Base-by-base conservation (phyloP, 2,797 vertebrate species). In the Neopelma chrysocephalum region DNA sequence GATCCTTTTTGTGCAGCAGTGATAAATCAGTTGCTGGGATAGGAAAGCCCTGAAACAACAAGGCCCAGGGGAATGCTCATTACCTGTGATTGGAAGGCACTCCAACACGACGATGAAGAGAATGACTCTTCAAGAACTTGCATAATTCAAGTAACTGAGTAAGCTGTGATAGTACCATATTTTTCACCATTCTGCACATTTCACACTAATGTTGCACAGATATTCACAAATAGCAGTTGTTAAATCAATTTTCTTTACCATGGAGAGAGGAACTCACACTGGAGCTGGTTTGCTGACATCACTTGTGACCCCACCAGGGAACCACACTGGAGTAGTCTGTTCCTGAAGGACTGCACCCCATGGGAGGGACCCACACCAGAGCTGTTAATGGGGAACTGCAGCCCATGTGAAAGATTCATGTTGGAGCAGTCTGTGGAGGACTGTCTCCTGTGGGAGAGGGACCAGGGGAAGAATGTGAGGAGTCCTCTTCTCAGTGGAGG, bases 321-420 rank as follows among this genome's bases (percentile, higher is more conserved):
- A 15, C 26, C 15, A 36, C 0, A 1, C 7, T 29, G 48, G 64
- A 70, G 5, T 20, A n/a, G 36, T 9, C 27, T 64, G 50, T 0
- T 62, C 56, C 48, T 56, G 42, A 50, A 69, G 22, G 18, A 2
- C 36, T 50, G 23, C 17, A 25, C 21, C 15, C 13, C 18, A 8
- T 23, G 31, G n/a, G 21, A 54, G 40, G 12, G 18, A 36, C 26
- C 7, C 18, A 32, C 18, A 5, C 7, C 23, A 22, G 6, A 51
- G 20, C 11, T 56, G 22, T 21, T 38, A 42, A 43, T 3, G 11
- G 56, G 42, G 23, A 69, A 21, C 19, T 77, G 20, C 26, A 43
- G 43, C 16, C 36, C 43, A 18, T 19, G 23, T 14, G 11, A 64
- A 45, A 18, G 23, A 38, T 3, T 43, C 13, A 8, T 7, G 1